phyloP scores from a whole-genome alignment of 2,888 invertebrate species.

The Xiphydria camelus region DNA sequence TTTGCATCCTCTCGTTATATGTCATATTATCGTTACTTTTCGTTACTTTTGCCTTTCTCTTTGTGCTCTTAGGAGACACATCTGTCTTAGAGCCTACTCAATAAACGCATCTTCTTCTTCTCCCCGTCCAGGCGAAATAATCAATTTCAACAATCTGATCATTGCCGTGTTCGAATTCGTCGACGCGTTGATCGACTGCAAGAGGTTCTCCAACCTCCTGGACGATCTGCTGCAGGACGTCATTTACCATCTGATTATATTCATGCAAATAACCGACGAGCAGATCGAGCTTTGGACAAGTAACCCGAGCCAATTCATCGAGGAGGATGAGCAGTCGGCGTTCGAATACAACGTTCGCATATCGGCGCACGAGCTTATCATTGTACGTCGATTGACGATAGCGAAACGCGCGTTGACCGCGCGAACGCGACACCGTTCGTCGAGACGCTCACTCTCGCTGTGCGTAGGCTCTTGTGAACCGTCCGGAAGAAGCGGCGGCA shows the following conservation, averaged over 20 bases:
- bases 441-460: too few relatives aligned
- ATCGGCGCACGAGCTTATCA: slow-evolving; percentile 67
- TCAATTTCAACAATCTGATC: slow-evolving; percentile 68
- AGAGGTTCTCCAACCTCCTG: slow-evolving; percentile 62
- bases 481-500: slow-evolving; percentile 61
- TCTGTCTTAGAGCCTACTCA: background rate
- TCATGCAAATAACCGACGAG: slow-evolving; percentile 72
- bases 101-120: background rate
- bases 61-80: too few relatives aligned
- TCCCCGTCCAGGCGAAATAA: slow-evolving; percentile 62
- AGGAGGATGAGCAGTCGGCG: slow-evolving; percentile 69
- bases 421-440: background rate
- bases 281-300: slow-evolving; percentile 67
- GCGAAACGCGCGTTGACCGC: slow-evolving; percentile 51
- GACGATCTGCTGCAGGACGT: slow-evolving; percentile 67
- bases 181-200: slow-evolving; percentile 63
- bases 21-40: too few relatives aligned
- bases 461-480: slow-evolving; percentile 38
- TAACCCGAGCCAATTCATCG: slow-evolving; percentile 70
- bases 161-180: slow-evolving; percentile 72
- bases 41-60: too few relatives aligned
- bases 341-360: slow-evolving; percentile 68
- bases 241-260: slow-evolving; percentile 68
- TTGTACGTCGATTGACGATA: slow-evolving; percentile 62
- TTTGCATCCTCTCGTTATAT: too few relatives aligned